phyloP scores from a whole-genome alignment of 1,140 invertebrate genomes.

The Cherax destructor region DNA sequence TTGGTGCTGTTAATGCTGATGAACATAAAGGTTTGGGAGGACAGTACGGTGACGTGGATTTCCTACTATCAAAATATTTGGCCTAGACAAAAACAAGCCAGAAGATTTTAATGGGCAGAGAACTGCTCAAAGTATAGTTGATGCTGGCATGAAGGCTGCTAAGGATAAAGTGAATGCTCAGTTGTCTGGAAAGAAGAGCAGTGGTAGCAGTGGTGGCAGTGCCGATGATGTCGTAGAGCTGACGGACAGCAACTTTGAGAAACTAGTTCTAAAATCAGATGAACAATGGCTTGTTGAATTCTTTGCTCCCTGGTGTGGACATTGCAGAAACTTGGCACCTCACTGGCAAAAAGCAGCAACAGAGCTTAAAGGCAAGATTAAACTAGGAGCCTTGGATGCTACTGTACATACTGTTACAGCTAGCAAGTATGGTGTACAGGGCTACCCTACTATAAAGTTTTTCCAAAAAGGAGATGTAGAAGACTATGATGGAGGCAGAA shows the following conservation, averaged over 20 bases:
- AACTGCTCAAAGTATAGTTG: constrained; percentile 90
- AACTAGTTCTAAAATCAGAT: constrained; percentile 90
- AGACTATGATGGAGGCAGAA: constrained; percentile 90
- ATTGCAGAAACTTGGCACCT: constrained; percentile 97
- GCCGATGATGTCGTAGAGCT: constrained; percentile 91
- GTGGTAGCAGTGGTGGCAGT: constrained; percentile 65
- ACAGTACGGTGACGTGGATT: constrained; percentile 90
- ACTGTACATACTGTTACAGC: constrained; percentile 91
- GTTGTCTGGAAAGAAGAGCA: constrained; percentile 79
- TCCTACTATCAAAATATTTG: constrained; percentile 98
- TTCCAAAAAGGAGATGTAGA: constrained; percentile 80
- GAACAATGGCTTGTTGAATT: constrained; percentile 98
- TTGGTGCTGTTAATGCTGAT: constrained; percentile 95
- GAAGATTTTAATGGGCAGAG: constrained; percentile 91
- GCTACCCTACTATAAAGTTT: constrained; percentile 98
- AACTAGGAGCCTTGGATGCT: constrained; percentile 97
- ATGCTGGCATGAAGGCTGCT: constrained; percentile 85
- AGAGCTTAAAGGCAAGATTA: constrained; percentile 93
- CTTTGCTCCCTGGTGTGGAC: constrained; percentile 97
- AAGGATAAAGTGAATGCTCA: constrained; percentile 82
- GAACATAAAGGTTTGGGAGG: constrained; percentile 88
- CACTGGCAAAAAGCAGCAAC: constrained; percentile 96
- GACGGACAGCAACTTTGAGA: constrained; percentile 96
- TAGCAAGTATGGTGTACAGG: constrained; percentile 86
- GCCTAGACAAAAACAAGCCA: constrained; percentile 89